Base-by-base conservation (phyloP, 2,888 invertebrate species). In the Tetropium fuscum region DNA sequence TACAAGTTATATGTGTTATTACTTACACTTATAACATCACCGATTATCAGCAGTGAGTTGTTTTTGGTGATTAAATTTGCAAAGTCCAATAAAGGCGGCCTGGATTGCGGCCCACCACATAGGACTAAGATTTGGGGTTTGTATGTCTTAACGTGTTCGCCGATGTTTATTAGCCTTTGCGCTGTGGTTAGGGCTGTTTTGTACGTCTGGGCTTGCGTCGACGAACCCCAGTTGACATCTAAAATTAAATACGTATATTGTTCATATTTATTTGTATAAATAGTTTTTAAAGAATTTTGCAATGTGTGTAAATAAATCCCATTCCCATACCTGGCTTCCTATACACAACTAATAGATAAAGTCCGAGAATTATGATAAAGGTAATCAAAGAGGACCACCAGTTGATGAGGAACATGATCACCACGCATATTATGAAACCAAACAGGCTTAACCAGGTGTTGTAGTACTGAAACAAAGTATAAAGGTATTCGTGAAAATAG, bases 151-250 rank as follows among this genome's bases (percentile, higher is more conserved):
- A 98, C 97, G 80, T 99, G 98, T 74, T 98, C 98, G 18, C 92
- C 93, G 0, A 95, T 93, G 38, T 91, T 89, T 53, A 90, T 91
- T 69, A 94, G 78, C 66, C 88, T 88, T 76, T 94, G 91, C 0
- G 95, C 92, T 10, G 94, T 91, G 6, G 91, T 89, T 2, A 98
- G 80, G 0, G 98, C 97, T 6, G 92, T 92, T 81, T 95, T 96
- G 83, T 97, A 98, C 22, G 91, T 94, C 82, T 98, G 97, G 0
- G 97, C 97, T 81, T 98, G 97, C 0, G 97, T 95, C 4, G 96
- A 95, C 56, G 96, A 95, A 16, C 98, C 98, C 98, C 98, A 98
- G 82, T 98, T 98, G 1, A 97, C 97, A 78, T 97, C 94, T 87
- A 70, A 34, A 78, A 44, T 34, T 22, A 10, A 19, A 44, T n/a